These are phyloP conservation scores for Falco biarmicus DNA, from an alignment of 2,797 vertebrate genomes.

Conservation along the genomic window DNA sequence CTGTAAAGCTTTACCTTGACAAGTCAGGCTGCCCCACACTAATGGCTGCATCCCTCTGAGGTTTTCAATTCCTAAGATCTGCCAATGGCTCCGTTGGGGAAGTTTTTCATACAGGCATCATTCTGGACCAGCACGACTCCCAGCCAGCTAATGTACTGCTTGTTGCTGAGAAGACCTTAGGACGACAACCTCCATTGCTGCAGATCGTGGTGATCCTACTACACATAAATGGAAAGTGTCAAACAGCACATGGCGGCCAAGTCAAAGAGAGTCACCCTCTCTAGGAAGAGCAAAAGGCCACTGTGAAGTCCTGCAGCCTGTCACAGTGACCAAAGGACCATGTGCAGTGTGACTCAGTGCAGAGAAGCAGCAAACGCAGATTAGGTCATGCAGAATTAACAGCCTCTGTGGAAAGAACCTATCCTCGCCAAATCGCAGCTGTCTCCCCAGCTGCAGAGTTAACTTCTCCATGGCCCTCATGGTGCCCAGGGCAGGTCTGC, in stretches of 20 bases:
- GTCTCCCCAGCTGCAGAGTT: conserved; percentile 35
- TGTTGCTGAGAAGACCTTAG: not conserved
- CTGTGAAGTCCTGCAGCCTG: conserved; percentile 5
- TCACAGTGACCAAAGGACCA: conserved; percentile 9
- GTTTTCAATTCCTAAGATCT: not conserved
- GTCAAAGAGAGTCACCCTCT: not conserved
- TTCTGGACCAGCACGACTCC: not conserved
- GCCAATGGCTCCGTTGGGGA: not conserved
- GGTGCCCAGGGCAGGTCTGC: not conserved
- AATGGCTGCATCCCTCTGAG: not conserved
- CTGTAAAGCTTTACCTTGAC: not conserved
- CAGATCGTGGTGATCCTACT: not conserved
- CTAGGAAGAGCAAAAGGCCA: conserved; percentile 23
- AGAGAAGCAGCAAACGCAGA: conserved; percentile 40
- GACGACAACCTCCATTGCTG: not conserved
- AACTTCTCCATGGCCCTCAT: not conserved
- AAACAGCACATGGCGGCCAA: conserved; percentile 13
- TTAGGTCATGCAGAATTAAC: conserved; percentile 57
- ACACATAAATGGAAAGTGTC: conserved; percentile 8
- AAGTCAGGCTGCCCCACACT: not conserved
- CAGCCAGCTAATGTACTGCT: not conserved
- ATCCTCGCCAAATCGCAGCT: not conserved
- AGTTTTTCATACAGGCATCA: not conserved
- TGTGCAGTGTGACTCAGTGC: not conserved
- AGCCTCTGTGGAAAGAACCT: conserved; percentile 59